These are phyloP conservation scores for Heteronetta atricapilla DNA, from an alignment of 2,113 vertebrate species.

Conservation along the genomic window DNA sequence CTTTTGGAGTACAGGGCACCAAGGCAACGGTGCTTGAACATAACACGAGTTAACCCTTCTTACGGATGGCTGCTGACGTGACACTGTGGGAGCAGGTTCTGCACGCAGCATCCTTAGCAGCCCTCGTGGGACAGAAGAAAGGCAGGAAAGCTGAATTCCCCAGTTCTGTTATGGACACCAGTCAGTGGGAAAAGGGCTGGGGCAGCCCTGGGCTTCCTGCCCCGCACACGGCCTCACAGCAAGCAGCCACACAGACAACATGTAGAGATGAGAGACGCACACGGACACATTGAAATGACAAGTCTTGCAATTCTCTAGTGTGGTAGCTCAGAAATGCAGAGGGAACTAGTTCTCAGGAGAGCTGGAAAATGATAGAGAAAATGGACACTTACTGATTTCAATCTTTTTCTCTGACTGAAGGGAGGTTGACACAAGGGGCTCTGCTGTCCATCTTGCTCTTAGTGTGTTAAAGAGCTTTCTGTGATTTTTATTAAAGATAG, in stretches of 20 bases:
- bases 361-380: neutral
- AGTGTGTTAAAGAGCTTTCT: neutral
- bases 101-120: neutral
- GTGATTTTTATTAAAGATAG: neutral
- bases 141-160: neutral
- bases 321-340: neutral
- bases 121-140: neutral
- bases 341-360: neutral
- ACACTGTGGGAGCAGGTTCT: neutral
- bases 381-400: fast-evolving
- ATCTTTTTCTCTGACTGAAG: neutral
- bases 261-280: neutral
- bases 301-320: neutral
- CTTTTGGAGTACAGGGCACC: neutral
- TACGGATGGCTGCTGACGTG: neutral
- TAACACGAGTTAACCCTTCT: fast-evolving
- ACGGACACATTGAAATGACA: neutral
- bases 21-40: neutral
- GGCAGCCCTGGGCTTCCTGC: neutral
- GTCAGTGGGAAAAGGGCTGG: neutral
- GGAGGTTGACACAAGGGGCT: neutral
- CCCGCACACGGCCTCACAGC: fast-evolving
- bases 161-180: neutral
- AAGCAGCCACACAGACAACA: neutral
- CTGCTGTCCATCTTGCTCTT: neutral